Conservation (phyloP, 2,113 vertebrate genomes). For the Oreochromis tanganicae region DNA sequence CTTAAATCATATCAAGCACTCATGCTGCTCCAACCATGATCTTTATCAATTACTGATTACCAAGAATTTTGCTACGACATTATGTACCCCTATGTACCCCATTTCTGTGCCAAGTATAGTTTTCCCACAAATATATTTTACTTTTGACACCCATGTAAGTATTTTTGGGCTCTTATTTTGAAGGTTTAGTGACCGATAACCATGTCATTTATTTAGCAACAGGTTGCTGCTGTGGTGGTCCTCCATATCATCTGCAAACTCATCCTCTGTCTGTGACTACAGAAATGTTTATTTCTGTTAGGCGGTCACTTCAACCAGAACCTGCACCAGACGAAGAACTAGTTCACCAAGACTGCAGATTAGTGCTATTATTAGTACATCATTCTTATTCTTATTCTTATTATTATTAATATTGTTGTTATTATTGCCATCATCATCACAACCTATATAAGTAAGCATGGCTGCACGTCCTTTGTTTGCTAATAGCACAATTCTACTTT, state of each 20-base stretch:
- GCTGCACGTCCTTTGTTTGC: neutral
- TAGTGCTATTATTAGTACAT: neutral
- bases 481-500: neutral
- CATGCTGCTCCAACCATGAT: neutral
- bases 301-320: neutral
- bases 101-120: neutral
- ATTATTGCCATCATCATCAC: neutral
- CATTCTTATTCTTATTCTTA: neutral
- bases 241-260: neutral
- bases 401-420: neutral
- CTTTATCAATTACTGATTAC: neutral
- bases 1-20: neutral
- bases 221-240: neutral
- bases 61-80: neutral
- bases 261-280: neutral
- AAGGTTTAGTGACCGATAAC: fast-evolving
- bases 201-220: neutral
- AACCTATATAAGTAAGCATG: neutral
- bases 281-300: neutral
- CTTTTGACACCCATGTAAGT: neutral
- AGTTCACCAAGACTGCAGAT: neutral
- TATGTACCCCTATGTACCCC: no score
- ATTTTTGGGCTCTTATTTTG: neutral
- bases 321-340: neutral
- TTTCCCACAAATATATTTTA: neutral